These are phyloP conservation scores for Heptranchias perlo DNA, from an alignment of 2,113 vertebrate species.

Conservation along the genomic window DNA sequence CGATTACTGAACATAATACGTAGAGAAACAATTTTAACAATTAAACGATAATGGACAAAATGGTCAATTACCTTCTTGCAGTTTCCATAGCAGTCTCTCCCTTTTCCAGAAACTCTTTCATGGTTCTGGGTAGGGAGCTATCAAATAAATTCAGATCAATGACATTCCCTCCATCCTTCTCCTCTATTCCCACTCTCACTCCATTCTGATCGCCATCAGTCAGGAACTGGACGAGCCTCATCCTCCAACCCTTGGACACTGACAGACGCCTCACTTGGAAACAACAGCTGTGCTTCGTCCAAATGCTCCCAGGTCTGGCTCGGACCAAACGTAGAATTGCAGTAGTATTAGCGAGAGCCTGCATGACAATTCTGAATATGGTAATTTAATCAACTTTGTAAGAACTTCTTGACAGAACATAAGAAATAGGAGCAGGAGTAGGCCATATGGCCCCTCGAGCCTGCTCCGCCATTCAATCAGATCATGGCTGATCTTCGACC, in stretches of 20 bases:
- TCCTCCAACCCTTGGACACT: slow-evolving; percentile 41
- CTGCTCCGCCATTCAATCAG: no score
- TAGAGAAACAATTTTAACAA: neutral
- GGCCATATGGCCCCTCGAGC: no score
- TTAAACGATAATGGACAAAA: neutral
- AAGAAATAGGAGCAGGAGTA: no score
- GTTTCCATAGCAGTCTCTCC: slow-evolving; percentile 62
- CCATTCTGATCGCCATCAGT: slow-evolving; percentile 44
- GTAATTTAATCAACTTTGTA: neutral
- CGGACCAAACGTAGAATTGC: neutral
- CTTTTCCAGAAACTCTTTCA: slow-evolving; percentile 70
- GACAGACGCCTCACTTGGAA: neutral
- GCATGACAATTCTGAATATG: slow-evolving; percentile 12
- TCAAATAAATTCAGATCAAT: slow-evolving; percentile 78
- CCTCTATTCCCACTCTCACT: slow-evolving; percentile 73
- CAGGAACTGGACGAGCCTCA: slow-evolving; percentile 81
- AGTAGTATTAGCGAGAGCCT: neutral
- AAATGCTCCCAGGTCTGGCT: neutral
- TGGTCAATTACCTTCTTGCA: slow-evolving; percentile 58
- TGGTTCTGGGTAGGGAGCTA: slow-evolving; percentile 66
- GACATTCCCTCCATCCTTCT: slow-evolving; percentile 54
- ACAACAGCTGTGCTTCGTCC: neutral
- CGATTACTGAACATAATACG: neutral
- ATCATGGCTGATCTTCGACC: no score
- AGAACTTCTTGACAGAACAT: neutral